These are phyloP conservation scores for Siphonodentalium dalli DNA, from an alignment of 2,888 invertebrate species.

Conservation along the genomic window DNA sequence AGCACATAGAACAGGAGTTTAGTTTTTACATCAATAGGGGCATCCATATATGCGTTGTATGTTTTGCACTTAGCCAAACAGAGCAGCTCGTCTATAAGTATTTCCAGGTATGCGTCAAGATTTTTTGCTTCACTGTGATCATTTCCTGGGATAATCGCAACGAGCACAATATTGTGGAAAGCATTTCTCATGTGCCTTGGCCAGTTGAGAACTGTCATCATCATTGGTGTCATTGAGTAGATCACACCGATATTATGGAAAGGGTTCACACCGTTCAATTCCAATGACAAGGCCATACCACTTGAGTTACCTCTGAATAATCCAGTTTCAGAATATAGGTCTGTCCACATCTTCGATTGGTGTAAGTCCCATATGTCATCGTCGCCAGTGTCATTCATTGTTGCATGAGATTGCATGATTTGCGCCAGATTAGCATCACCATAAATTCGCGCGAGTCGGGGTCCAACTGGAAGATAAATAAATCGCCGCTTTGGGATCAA, in stretches of 20 bases:
- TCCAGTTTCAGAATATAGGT: not conserved
- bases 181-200: constrained; percentile 1
- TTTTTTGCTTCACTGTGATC: not conserved
- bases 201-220: constrained; percentile 2
- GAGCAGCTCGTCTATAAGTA: constrained; percentile 3
- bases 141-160: no score
- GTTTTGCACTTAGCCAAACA: not conserved
- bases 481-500: no score
- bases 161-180: not conserved
- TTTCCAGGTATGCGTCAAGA: not conserved
- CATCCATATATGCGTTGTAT: not conserved
- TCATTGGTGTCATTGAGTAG: constrained; percentile 10
- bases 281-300: not conserved
- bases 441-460: not conserved
- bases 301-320: constrained; percentile 1
- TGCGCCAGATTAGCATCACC: constrained; percentile 4
- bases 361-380: constrained; percentile 10
- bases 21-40: no score
- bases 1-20: not conserved
- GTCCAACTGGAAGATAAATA: not conserved
- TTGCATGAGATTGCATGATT: not conserved
- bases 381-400: not conserved
- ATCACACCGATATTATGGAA: constrained; percentile 3
- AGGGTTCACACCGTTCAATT: constrained; percentile 2
- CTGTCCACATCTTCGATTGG: not conserved